Base-by-base conservation (phyloP, 2,888 invertebrate species). In the Cheilosia vernalis region DNA sequence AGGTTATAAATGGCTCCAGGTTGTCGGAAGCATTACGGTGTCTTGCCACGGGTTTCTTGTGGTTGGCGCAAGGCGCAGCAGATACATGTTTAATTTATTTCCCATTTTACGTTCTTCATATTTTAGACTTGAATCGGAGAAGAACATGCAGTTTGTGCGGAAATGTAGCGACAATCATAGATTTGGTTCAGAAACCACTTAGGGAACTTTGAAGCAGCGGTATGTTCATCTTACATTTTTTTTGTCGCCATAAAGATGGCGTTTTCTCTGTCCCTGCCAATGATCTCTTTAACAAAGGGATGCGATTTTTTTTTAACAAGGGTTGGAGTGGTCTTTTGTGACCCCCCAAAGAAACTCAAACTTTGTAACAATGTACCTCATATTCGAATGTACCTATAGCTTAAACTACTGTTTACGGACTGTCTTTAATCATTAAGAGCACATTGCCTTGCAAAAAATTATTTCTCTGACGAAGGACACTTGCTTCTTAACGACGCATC, bases 1-100 rank as follows among this genome's bases (percentile, higher is more conserved):
- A 76, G 70, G 81, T 85, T 81, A 85, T 85, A 76, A 81, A 85
- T 81, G 85, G 85, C 85, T 85, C 85, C 85, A 85, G 85, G 81
- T 77, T 72, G 85, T 64, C 85, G 85, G 70, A 76, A 81, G 76
- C 58, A 67, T 63, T 77, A 66, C 72, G 70, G 81, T 81, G 70
- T 81, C 67, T 61, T 70, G 73, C 33, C 30, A 69, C 63, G 53
- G 40, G 21, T 21, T 42, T 10, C 56, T 66, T 84, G 74, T 15
- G 80, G 80, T 80, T 84, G 79, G 72, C 83, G 66, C 78, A 83
- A 67, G 33, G 55, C 44, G 33, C 53, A 37, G n/a, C 10, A 10
- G 9, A 51, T 13, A 70, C 30, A 51, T 61, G 40, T 47, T 72
- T 72, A 66, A 78, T 49, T 78, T 82, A 78, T 47, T 58, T 69